Base-by-base conservation (phyloP, 2,888 invertebrate genomes). In the Eilema sororculum region DNA sequence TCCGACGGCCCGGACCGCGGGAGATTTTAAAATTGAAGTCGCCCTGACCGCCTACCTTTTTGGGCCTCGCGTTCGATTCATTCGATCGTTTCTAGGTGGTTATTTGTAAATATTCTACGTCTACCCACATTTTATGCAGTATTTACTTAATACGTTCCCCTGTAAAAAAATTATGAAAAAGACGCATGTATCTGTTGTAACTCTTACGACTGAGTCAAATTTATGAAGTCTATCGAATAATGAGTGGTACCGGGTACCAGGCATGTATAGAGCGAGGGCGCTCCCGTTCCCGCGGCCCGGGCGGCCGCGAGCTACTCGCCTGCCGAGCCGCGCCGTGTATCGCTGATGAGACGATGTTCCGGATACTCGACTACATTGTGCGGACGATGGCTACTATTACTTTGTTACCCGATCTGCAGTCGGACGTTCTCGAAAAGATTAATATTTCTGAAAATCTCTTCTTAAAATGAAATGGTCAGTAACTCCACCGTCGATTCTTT, bases 231-330 rank as follows among this genome's bases (percentile, higher is more conserved):
- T 20, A 8, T 2, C 20, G 20, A n/a, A 6, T n/a, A 9, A 2
- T 52, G 20, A 52, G 20, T 9, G 20, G 46, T 20, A 46, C 5
- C 46, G 3, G 4, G 13, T n/a, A n/a, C n/a, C 41, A 41, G 16
- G 13, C 4, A 13, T 3, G 5, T n/a, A n/a, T n/a, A 16, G 16
- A 4, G 13, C 13, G 13, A 13, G 41, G n/a, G 20, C 20, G 2
- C 52, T 52, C n/a, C 5, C 13, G 16, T 5, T 20, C 46, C 46
- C 46, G 4, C 41, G 41, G 41, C 3, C 41, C 16, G 41, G 41
- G 41, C 41, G 41, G 46, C 46, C 46, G 46, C 52, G 52, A 52
- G 52, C 52, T 52, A n/a, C 52, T 52, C 52, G 41, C 41, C 46
- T 6, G 9, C 52, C 0, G 52, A 6, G 0, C n/a, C n/a, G n/a